phyloP scores from a whole-genome alignment of 2,113 vertebrate genomes.

The Erythrocebus patas region DNA sequence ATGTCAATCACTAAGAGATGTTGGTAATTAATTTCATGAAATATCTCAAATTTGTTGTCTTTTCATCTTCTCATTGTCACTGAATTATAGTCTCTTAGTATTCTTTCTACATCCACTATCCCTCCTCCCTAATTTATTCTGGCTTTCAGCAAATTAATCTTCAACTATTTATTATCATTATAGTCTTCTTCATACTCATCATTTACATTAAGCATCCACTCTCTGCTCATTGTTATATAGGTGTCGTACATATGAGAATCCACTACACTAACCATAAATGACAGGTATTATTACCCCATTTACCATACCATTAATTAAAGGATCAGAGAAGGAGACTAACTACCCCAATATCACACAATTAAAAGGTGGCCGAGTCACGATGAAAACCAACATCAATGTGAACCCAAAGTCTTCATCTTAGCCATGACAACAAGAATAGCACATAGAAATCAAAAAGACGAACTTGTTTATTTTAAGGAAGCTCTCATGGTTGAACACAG shows the following conservation, averaged over 20 bases:
- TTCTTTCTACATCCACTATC: background rate
- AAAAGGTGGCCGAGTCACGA: background rate
- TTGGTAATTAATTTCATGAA: background rate
- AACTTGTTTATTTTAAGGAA: background rate
- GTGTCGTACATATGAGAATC: background rate
- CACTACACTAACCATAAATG: background rate
- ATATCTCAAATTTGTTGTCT: background rate
- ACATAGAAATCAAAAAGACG: background rate
- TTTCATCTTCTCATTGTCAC: background rate
- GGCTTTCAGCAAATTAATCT: background rate
- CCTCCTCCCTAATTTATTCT: background rate
- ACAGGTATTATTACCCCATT: rapidly evolving
- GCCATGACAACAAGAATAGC: background rate
- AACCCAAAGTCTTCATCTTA: background rate
- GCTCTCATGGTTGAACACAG: background rate
- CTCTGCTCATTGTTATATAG: background rate
- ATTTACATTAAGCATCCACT: background rate
- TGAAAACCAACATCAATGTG: background rate
- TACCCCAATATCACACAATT: background rate
- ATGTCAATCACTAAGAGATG: background rate
- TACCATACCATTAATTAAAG: background rate
- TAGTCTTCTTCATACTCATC: background rate
- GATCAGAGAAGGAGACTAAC: background rate
- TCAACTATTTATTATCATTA: background rate
- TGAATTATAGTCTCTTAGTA: background rate